Evolutionary conservation across 1,140 invertebrate species (phyloP).

Genomic region (Leucophenga varia): DNA sequence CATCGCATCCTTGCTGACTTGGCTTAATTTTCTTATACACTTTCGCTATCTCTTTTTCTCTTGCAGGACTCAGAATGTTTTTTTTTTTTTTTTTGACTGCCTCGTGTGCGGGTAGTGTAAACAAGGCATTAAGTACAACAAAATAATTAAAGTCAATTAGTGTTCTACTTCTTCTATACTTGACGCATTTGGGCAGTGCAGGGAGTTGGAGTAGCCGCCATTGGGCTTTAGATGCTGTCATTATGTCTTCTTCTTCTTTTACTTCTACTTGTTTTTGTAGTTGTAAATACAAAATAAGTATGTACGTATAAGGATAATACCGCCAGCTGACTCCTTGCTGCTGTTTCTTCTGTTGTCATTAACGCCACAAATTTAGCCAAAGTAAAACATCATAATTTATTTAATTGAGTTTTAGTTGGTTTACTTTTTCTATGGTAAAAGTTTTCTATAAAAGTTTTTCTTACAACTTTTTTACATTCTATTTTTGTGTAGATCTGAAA

Average conservation of each 20-base stretch:
- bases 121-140: conserved; percentile 50
- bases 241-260: neutral
- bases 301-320: no score
- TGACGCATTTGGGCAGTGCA: neutral
- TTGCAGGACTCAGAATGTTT: neutral
- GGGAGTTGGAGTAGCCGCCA: no score
- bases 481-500: no score
- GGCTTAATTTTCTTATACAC: no score
- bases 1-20: conserved; percentile 8
- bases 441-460: no score
- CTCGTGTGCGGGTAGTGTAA: no score
- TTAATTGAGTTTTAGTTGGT: conserved; percentile 1
- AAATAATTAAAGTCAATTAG: conserved; percentile 55
- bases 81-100: no score
- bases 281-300: no score
- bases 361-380: conserved; percentile 13
- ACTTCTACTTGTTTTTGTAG: neutral
- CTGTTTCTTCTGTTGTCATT: conserved; percentile 16
- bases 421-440: no score
- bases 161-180: no score
- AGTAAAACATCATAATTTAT: conserved; percentile 23
- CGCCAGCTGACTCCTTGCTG: no score
- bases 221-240: conserved; percentile 14
- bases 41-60: neutral
- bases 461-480: no score